A percentile compares a stretch with the other conserved stretches of the same genome.
Conservation (phyloP, 2,113 vertebrate species). For the Paedocypris sp. region DNA sequence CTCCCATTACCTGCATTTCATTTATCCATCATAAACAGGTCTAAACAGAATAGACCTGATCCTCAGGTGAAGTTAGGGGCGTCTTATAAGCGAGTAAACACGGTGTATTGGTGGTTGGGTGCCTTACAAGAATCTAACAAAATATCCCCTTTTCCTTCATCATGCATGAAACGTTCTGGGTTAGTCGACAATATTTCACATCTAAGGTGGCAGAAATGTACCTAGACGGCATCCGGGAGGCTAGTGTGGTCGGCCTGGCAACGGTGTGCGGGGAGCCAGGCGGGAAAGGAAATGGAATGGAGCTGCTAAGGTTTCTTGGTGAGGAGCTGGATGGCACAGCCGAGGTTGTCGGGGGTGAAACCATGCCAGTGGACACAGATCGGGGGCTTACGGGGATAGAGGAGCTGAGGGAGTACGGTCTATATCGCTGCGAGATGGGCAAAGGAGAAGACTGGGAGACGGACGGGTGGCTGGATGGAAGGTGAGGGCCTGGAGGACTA, state of each 20-base stretch:
- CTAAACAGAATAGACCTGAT: too few relatives aligned
- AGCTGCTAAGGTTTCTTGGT: constrained; percentile 48
- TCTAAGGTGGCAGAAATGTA: constrained; percentile 61
- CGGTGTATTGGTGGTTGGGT: too few relatives aligned
- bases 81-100: too few relatives aligned
- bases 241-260: constrained; percentile 61
- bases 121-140: too few relatives aligned
- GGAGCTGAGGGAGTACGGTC: constrained; percentile 71
- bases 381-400: constrained; percentile 49
- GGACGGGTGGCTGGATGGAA: constrained; percentile 44
- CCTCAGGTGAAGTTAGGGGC: too few relatives aligned
- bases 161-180: too few relatives aligned
- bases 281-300: constrained; percentile 50
- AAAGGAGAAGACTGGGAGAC: constrained; percentile 53
- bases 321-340: constrained; percentile 52
- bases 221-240: constrained; percentile 81
- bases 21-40: too few relatives aligned
- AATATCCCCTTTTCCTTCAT: too few relatives aligned
- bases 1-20: too few relatives aligned
- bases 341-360: constrained; percentile 48
- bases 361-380: constrained; percentile 52
- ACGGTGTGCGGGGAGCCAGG: constrained; percentile 60
- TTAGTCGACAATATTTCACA: constrained; percentile 35
- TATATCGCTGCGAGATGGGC: constrained; percentile 76
- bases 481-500: constrained; percentile 37